phyloP scores from a whole-genome alignment of 1,140 invertebrate species.

The Stegodyphus dumicola region DNA sequence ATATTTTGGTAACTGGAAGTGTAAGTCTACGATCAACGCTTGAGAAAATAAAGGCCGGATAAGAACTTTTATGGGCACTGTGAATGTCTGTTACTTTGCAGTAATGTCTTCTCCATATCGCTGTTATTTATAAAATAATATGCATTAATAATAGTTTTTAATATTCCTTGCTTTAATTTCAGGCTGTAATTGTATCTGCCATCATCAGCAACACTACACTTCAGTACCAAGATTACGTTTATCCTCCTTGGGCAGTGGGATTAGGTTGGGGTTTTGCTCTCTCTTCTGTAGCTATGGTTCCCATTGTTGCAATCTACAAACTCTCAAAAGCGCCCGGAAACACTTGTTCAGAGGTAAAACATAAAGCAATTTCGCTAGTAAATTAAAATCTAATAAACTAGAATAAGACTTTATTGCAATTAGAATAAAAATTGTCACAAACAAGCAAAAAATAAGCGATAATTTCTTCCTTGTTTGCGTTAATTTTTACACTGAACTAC shows the following conservation, averaged over 20 bases:
- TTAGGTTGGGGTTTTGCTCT: constrained; percentile 79
- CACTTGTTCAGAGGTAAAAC: constrained; percentile 53
- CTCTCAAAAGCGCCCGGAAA: constrained; percentile 54
- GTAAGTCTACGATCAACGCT: neutral
- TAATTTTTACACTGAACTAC: no score
- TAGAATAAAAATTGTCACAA: no score
- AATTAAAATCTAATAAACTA: no score
- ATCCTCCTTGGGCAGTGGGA: constrained; percentile 79
- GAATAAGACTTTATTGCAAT: no score
- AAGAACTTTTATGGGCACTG: neutral
- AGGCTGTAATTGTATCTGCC: constrained; percentile 81
- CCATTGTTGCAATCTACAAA: constrained; percentile 67
- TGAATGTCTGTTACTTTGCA: neutral
- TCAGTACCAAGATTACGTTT: constrained; percentile 77
- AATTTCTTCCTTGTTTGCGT: no score
- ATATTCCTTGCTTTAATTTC: constrained; percentile 13
- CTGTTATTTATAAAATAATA: no score
- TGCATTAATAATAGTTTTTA: no score
- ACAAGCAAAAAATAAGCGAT: no score
- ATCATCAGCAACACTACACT: constrained; percentile 77
- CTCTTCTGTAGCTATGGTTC: constrained; percentile 81
- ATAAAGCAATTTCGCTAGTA: neutral
- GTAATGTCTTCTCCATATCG: no score
- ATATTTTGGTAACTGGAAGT: neutral
- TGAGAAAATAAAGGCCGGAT: neutral